Evolutionary conservation across 2,113 vertebrate genomes (phyloP).

Genomic region (Tragelaphus imberbis): DNA sequence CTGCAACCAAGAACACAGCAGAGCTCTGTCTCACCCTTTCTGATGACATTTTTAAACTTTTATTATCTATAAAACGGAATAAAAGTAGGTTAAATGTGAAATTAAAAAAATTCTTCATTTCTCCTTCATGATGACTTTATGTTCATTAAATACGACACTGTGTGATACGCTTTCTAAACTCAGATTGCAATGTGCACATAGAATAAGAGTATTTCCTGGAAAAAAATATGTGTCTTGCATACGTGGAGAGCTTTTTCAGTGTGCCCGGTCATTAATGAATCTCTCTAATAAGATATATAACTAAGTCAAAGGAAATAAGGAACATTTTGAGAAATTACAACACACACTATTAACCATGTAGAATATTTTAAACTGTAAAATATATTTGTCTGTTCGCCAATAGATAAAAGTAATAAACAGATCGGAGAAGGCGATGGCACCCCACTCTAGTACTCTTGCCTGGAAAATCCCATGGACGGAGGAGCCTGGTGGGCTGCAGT

Average conservation of each 20-base stretch:
- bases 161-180: neutral
- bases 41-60: neutral
- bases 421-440: neutral
- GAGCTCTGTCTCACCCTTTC: neutral
- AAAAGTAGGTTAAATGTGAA: neutral
- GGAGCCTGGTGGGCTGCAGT: no score
- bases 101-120: neutral
- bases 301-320: neutral
- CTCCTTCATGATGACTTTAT: neutral
- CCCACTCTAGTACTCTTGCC: no score
- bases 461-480: no score
- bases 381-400: neutral
- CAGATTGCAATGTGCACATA: accelerated
- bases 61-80: neutral
- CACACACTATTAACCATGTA: neutral
- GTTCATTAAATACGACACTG: neutral
- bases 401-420: neutral
- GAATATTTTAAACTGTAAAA: neutral
- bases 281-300: neutral
- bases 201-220: neutral
- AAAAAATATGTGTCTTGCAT: neutral
- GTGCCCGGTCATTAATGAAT: neutral
- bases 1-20: neutral
- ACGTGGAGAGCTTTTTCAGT: neutral
- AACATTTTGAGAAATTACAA: neutral